phyloP scores from a whole-genome alignment of 2,113 vertebrate genomes.

The Sprattus sprattus region DNA sequence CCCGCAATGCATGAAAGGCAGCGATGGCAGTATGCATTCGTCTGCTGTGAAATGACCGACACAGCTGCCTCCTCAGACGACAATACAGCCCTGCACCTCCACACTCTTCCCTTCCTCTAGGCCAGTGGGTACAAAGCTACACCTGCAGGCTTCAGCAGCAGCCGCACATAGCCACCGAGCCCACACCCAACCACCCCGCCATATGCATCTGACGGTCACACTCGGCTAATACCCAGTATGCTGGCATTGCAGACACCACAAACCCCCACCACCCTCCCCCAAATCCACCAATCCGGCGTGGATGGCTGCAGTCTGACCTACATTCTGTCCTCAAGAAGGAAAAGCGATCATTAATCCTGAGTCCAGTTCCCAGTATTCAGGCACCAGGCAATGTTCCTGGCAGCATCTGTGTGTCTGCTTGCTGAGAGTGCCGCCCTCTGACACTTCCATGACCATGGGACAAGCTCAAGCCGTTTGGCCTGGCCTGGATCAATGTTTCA shows the following conservation, averaged over 20 bases:
- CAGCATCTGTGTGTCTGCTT: neutral
- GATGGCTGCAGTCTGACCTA: constrained; percentile 9
- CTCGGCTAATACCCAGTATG: neutral
- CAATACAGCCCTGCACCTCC: neutral
- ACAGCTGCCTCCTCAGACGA: neutral
- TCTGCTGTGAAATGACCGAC: neutral
- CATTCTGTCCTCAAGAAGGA: neutral
- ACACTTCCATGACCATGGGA: neutral
- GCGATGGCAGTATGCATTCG: neutral
- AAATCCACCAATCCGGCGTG: neutral
- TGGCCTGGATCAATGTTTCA: neutral
- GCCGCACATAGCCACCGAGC: neutral
- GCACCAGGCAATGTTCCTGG: neutral
- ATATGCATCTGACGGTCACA: constrained; percentile 4
- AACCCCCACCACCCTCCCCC: neutral
- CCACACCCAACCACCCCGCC: neutral
- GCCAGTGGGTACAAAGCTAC: neutral
- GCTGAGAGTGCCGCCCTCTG: neutral
- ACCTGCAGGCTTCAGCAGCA: neutral
- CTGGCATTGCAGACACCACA: neutral
- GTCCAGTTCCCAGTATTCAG: neutral
- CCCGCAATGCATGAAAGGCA: too few relatives aligned
- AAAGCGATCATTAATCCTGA: neutral
- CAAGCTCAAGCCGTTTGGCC: neutral
- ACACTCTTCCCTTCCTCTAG: neutral